Evolutionary conservation across 2,113 vertebrate genomes (phyloP), one percentile per base, ranked within the genome.

Genomic region (Passer montanus): DNA sequence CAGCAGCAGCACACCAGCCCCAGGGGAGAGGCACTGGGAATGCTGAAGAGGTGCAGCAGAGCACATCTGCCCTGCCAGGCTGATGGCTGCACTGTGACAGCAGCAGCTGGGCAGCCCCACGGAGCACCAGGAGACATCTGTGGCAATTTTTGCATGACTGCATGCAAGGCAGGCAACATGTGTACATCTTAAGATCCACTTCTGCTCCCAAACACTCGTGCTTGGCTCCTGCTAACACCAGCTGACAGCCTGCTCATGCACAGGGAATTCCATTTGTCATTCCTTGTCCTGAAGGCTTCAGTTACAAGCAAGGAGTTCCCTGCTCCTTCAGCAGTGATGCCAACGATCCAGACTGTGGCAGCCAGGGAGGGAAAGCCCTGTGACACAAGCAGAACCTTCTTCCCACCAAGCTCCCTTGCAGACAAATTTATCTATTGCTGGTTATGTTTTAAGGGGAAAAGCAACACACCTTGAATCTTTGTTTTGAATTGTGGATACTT

Each of bases 401-500:
- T 59, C 64, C 17, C 39, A 70, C 35, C 3, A 7, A 56, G 31
- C 12, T 55, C 46, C 33, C 64, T 37, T 59, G n/a, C 18, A 90
- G 43, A 47, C 19, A 69, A 85, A 18, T 21, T 59, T 39, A 81
- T 8, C 5, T 49, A 18, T 55, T 77, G 7, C 20, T 74, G 11
- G 33, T 58, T 47, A 9, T 59, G 27, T 69, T 63, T 73, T 24
- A 70, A 80, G 26, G 19, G 18, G 9, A 35, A 53, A 58, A 80
- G 27, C 50, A 33, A 93, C 88, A 2, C 28, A 98, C 98, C 98
- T 98, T 98, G 98, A 63, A 98, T 98, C 89, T 97, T 98, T 8
- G 98, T 98, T 97, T 98, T 98, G 96, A 98, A 98, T 39, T 98
- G 98, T 30, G 98, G 98, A 73, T 97, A 98, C 47, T 90, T 90